Base-by-base conservation (phyloP, 2,888 invertebrate species). In the Acleris emargana region DNA sequence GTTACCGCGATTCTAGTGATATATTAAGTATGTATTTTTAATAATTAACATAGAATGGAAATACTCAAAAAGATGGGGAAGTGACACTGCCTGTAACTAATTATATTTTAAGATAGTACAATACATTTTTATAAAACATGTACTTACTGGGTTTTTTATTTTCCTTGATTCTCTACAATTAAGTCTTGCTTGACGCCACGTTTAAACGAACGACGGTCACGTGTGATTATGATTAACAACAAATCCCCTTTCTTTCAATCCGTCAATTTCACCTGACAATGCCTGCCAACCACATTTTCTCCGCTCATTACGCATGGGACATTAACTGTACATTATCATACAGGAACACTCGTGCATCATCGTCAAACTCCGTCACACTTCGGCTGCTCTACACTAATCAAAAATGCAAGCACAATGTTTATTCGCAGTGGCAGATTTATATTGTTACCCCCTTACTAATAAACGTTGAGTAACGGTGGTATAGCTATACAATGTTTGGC, bases 71-170 rank as follows among this genome's bases (percentile, higher is more conserved):
- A 79, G 76, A 84, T 76, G 79, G 75, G 74, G 73, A 82, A 82
- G 78, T 82, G 83, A 82, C 91, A 91, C 91, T 91, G 91, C 91
- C 91, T 82, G 82, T 82, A 82, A 88, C 86, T 88, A 88, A 89
- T 88, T 81, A 68, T 85, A 84, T 75, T 72, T 73, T 82, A 82
- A 80, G 80, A 77, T 82, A 83, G 71, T 87, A 87, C 85, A 87
- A 80, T 76, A 78, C 78, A 77, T 80, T 82, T 80, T 83, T 66
- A 57, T 61, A 62, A 68, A 69, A 62, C 43, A 58, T 32, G 13
- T n/a, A 50, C 3, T 18, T 1, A 28, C 1, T 16, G 13, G 47
- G 16, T 43, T 42, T 17, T 42, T 55, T 18, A 25, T 28, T 13
- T 16, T 16, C 16, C 16, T 43, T 0, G 1, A 16, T 25, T 25